Base-by-base conservation (phyloP, 2,797 vertebrate genomes). In the Argya squamiceps region DNA sequence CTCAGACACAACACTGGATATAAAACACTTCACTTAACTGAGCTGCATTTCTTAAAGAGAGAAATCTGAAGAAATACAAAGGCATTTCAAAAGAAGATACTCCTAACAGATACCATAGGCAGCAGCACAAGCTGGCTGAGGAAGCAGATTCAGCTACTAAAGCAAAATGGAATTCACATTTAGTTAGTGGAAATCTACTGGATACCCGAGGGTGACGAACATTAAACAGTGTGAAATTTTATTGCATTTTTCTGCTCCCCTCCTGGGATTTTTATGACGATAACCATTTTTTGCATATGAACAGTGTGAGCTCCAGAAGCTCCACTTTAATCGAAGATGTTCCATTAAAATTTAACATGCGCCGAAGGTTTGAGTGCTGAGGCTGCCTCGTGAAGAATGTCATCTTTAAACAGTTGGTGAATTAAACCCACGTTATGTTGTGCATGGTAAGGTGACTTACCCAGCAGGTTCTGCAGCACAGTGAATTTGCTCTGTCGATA, bases 151-250 rank as follows among this genome's bases (percentile, higher is more conserved):
- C 92, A 92, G 90, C 59, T 77, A 4, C 91, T 88, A 74, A 84
- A 81, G 88, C 91, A 94, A 95, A 96, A 96, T 70, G 75, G 94
- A 97, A 97, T 94, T 96, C 96, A 80, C 89, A 94, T 97, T 97
- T 90, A 92, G 97, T 97, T 89, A 97, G 94, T 93, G 91, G 92
- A 97, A 97, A 97, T 90, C 85, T 95, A 93, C 94, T 58, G 84
- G 96, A 95, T 94, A 96, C 95, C 96, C 92, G 75, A 95, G 95
- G 96, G 97, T 96, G 95, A 96, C 84, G 91, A 97, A 89, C 96
- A 98, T 97, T 97, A 97, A 97, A 91, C 96, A 97, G 94, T 93
- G 89, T 95, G 96, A 96, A 95, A 93, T 97, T 97, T 96, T 93
- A 97, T 95, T 97, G 88, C 93, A 70, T 95, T 97, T 97, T 96